Evolutionary conservation across 1,140 invertebrate species (phyloP), one percentile per base, ranked within the genome.

Genomic region (Brachionus paranguensis): DNA sequence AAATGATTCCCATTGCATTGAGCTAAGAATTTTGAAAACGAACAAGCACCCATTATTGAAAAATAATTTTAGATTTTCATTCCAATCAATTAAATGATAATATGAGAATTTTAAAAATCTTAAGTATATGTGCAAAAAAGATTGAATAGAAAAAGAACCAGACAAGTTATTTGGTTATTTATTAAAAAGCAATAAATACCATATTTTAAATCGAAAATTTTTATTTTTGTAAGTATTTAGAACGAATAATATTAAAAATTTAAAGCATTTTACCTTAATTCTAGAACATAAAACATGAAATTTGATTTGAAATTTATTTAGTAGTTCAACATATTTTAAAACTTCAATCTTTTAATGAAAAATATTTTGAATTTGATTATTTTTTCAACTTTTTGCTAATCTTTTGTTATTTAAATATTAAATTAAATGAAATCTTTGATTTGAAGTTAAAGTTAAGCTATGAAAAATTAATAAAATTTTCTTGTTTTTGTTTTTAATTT

Each of bases 21-120:
- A 24, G 10, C 11, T 12, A 76, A 47, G 43, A 29, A 76, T 76
- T 76, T 76, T 24, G 41, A 47, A 33, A 76, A 4, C 45, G 43
- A 76, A 43, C 68, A 72, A 47, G 72, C 20, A 76, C 72, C 72
- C 72, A 76, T 76, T 72, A 10, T 72, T 20, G 6, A 41, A 4
- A 76, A 37, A 37, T 37, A 37, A 37, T 37, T 37, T 47, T 76
- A 33, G 41, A 47, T 1, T 37, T 47, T 47, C 72, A 50, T 47
- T 33, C 45, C 45, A 7, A 20, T n/a, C 11, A 33, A 33, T 41
- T 72, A 17, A 41, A 41, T 68, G 24, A 29, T 68, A 68, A 68
- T 68, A 33, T 68, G 29, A 37, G 33, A 68, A 68, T 68, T 68
- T 14, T n/a, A n/a, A 29, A 55, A 55, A 55, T n/a, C 7, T n/a